Evolutionary conservation across 1,140 invertebrate genomes (phyloP).

Genomic region (Drosophila bocqueti): DNA sequence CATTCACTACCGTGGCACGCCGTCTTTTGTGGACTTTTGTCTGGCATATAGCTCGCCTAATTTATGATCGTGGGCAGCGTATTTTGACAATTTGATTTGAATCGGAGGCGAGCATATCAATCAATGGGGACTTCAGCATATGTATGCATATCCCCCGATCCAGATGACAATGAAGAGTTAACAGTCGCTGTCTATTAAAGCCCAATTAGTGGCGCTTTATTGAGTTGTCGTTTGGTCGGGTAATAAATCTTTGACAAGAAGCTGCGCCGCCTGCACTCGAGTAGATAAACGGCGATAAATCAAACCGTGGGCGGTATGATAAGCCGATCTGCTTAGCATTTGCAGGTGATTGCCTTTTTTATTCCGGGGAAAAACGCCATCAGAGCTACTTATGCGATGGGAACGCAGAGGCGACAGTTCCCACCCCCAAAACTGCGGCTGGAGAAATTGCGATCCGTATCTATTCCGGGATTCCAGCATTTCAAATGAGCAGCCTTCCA

Average conservation of each 20-base stretch:
- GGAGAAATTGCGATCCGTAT: slow-evolving; percentile 49
- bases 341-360: slow-evolving; percentile 42
- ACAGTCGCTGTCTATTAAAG: slow-evolving; percentile 60
- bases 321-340: slow-evolving; percentile 52
- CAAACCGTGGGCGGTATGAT: slow-evolving; percentile 50
- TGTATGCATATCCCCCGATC: slow-evolving; percentile 16
- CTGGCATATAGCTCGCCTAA: slow-evolving; percentile 34
- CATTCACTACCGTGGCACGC: slow-evolving; percentile 67
- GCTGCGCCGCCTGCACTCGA: slow-evolving; percentile 19
- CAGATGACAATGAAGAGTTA: slow-evolving; percentile 60
- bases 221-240: slow-evolving; percentile 48
- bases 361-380: slow-evolving; percentile 1
- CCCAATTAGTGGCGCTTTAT: slow-evolving; percentile 72
- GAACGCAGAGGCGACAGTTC: slow-evolving; percentile 19
- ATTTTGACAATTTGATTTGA: slow-evolving; percentile 80
- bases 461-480: slow-evolving; percentile 40
- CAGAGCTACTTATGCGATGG: slow-evolving; percentile 25
- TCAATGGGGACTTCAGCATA: slow-evolving; percentile 40
- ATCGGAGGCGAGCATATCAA: slow-evolving; percentile 58
- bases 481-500: slow-evolving; percentile 41
- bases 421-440: slow-evolving; percentile 33
- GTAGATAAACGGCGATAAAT: slow-evolving; percentile 60
- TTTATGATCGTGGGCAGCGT: slow-evolving; percentile 63
- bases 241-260: slow-evolving; percentile 58
- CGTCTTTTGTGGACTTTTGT: slow-evolving; percentile 37